Evolutionary conservation across 2,113 vertebrate species (phyloP), one percentile per base, ranked within the genome.

Genomic region (Vombatus ursinus): DNA sequence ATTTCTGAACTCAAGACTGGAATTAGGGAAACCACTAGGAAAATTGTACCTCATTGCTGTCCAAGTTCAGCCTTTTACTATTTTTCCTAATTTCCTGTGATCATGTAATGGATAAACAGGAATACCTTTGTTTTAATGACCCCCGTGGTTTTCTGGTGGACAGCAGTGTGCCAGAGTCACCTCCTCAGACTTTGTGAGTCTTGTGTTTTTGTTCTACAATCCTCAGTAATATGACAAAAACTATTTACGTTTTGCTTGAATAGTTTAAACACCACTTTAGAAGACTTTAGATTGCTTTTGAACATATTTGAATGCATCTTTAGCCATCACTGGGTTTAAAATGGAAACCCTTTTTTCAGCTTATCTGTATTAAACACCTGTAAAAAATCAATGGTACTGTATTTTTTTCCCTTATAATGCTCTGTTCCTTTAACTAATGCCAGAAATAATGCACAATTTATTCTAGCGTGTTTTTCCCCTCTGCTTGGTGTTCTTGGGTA

Each of bases 341-440:
- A 98, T 99, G 98, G 98, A 98, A 98, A 98, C 98, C 94, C 97
- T 98, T 98, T 98, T 98, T 98, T 97, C 98, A 97, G 98, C 98
- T 99, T 99, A 99, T 99, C 98, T 99, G 98, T 98, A 98, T 99
- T 99, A 98, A 99, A 98, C 98, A 99, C 98, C 98, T 99, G 98
- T 98, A 98, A 99, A 99, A 99, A 99, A 98, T 98, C 98, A 98
- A 98, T 98, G 95, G 92, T 97, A 96, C 98, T 98, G 97, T 98
- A 98, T 98, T 98, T 98, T 97, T 96, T 98, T 98, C 97, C 77
- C 98, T 98, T 98, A 96, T 93, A 98, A 98, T 98, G 98, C 97
- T 98, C 98, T 98, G 92, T 98, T 98, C 98, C 97, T 98, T 98
- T 98, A 98, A 98, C 2, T 23, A 98, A 98, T 97, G 96, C 97